These are phyloP conservation scores for Lycopodina hypogea DNA, from an alignment of 37 sponge, comb jelly and placozoan genomes.

Conservation along the genomic window DNA sequence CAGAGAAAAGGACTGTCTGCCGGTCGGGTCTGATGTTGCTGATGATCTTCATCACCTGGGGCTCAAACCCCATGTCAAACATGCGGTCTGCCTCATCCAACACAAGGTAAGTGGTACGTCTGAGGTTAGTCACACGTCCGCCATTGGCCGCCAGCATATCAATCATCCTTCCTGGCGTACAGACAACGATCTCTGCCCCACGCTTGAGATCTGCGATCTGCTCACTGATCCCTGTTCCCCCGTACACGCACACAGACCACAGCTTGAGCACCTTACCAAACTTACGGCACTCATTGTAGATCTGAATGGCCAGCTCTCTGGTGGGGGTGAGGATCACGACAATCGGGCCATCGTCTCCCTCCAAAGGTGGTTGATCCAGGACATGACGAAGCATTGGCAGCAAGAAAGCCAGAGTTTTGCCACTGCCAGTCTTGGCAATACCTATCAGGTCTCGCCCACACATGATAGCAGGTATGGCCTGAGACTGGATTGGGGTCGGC, in stretches of 20 bases:
- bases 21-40: constrained; percentile 85
- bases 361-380: constrained; percentile 86
- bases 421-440: constrained; percentile 97
- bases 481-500: constrained; percentile 97
- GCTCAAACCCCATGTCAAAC: constrained; percentile 99
- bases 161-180: constrained; percentile 99
- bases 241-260: constrained; percentile 90
- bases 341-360: constrained; percentile 90
- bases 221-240: constrained; percentile 98
- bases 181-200: constrained; percentile 96
- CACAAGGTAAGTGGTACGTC: constrained; percentile 92
- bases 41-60: constrained; percentile 93
- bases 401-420: constrained; percentile 96
- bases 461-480: constrained; percentile 97
- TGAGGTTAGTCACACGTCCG: constrained; percentile 91
- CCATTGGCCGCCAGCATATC: constrained; percentile 97
- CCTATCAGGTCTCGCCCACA: constrained; percentile 94
- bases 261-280: constrained; percentile 87
- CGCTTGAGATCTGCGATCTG: constrained; percentile 97
- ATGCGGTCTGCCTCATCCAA: constrained; percentile 98
- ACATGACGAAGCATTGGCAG: constrained; percentile 94
- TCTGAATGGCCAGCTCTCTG: constrained; percentile 94
- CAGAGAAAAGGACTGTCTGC: constrained; percentile 98
- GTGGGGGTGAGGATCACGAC: constrained; percentile 91
- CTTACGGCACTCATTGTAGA: constrained; percentile 84